Evolutionary conservation across 2,888 invertebrate genomes (phyloP), one percentile per base, ranked within the genome.

Genomic region (Cheilosia urbana): DNA sequence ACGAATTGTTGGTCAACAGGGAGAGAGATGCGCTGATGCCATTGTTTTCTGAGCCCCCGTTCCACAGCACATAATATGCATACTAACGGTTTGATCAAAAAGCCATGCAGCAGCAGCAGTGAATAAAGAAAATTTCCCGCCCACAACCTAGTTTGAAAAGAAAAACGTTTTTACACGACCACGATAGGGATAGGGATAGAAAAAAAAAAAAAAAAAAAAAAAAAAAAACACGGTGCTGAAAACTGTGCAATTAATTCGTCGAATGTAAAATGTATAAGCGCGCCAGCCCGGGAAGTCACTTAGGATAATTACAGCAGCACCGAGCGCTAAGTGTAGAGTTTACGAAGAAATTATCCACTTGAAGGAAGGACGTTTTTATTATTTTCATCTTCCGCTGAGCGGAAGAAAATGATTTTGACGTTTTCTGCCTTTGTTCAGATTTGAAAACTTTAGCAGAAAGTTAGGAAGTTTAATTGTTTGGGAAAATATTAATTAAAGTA

Each of bases 341-440:
- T 76, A 66, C 58, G 66, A 77, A 81, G 66, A 76, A 89, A 89
- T 89, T 89, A 89, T 87, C 73, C 83, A 87, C 89, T 89, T 87
- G 77, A 83, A 45, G 77, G 88, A 88, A 89, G 88, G 89, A 88
- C 88, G 87, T 57, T 72, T 81, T 66, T 63, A 53, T 84, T 71
- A 63, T 66, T 47, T 78, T 71, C 68, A 42, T 69, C 53, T 85
- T 75, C 66, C 58, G 53, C 19, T 66, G 40, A 51, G 19, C 17
- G 49, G 30, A 40, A 40, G 58, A 51, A 65, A 47, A 30, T 37
- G 37, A 66, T 57, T 49, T 49, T 21, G n/a, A 47, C 21, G 7
- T 37, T 4, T 37, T 51, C 45, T 45, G 21, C 21, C 40, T 21
- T 21, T 60, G 19, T 21, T 37, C 34, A 11, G 34, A 19, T 19